phyloP scores from a whole-genome alignment of 2,113 vertebrate genomes.

The Trematocara unimaculatum region DNA sequence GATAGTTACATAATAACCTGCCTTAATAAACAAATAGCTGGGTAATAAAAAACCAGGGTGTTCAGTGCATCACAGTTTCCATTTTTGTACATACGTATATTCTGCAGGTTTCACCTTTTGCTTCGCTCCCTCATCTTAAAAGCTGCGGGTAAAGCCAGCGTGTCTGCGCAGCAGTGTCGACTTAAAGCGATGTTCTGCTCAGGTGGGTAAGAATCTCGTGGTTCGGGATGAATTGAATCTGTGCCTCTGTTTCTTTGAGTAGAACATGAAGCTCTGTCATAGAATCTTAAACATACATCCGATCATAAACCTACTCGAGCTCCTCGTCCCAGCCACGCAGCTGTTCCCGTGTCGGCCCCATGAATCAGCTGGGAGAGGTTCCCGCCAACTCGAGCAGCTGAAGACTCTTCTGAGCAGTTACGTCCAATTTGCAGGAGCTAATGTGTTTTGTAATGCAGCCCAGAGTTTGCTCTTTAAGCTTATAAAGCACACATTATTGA shows the following conservation, averaged over 20 bases:
- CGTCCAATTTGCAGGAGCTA: background rate
- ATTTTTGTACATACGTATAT: background rate
- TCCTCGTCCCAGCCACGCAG: background rate
- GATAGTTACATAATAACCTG: background rate
- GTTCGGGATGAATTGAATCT: background rate
- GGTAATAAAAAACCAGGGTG: background rate
- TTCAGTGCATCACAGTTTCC: background rate
- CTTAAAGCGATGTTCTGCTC: background rate
- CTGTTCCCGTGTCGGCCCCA: background rate
- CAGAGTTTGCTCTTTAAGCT: background rate
- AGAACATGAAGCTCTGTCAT: background rate
- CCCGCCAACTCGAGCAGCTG: background rate
- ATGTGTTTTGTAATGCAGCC: background rate
- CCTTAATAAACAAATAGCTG: background rate
- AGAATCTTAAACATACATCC: background rate
- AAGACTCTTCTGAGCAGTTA: background rate
- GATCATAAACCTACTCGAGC: background rate
- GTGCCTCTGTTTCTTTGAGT: background rate
- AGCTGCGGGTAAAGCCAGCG: fast-evolving
- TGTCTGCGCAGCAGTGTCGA: background rate
- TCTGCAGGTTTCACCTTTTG: background rate
- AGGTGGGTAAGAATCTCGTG: background rate
- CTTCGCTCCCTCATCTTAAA: background rate
- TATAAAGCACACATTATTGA: background rate
- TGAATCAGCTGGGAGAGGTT: background rate